Base-by-base conservation (phyloP, 1,140 invertebrate species). In the Zaprionus tsacasi region DNA sequence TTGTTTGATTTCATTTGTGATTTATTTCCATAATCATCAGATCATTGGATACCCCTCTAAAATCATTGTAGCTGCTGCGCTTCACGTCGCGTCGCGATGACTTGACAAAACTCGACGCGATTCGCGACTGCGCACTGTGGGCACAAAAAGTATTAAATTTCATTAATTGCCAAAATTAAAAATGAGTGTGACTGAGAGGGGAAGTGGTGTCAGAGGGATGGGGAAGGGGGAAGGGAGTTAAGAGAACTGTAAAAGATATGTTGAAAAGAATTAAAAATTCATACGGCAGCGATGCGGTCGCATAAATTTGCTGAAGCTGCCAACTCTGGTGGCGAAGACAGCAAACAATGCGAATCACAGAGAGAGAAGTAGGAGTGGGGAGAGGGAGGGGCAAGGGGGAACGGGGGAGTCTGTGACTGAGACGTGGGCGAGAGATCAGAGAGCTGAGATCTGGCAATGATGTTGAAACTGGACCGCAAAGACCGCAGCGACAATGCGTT, bases 71-170 rank as follows among this genome's bases (percentile, higher is more conserved):
- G 40, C 45, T 50, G 64, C 40, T 40, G 58, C 57, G 58, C 40
- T 57, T 66, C 54, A 56, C 55, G 6, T 55, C 4, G 17, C 55
- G 6, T 55, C 2, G 17, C 67, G 30, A 57, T 78, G 70, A 77
- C 75, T 74, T 74, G 71, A 74, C 65, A 73, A 67, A 73, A 70
- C 52, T 45, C 36, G 25, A 55, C 12, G 10, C 21, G 52, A 33
- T 40, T 59, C 35, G 54, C 35, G 11, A 12, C 27, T 61, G 45
- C 45, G 17, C 60, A 63, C 68, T 79, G 76, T 79, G 83, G n/a
- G 40, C 73, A 45, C 83, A 77, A 90, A 90, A 90, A 90, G 87
- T 90, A 90, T 90, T 90, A 90, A 87, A 69, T 90, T 90, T 90
- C 86, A 90, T 86, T 90, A 90, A 90, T 90, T 90, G 87, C 81